Base-by-base conservation (phyloP, 2,797 vertebrate species). In the Sebastes cheni region DNA sequence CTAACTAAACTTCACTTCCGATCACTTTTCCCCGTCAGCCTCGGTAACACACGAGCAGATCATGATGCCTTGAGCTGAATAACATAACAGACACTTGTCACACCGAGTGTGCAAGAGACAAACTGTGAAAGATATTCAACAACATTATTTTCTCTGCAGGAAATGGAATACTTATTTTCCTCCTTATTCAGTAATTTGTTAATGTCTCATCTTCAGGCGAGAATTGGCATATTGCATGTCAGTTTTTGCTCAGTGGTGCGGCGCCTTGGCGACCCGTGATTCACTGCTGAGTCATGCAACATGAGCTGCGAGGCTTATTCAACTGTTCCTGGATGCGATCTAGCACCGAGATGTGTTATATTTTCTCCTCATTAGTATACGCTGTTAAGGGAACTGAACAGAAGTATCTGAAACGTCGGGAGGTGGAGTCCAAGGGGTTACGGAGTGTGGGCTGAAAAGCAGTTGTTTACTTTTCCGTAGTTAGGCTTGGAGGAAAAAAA, bases 231-330 rank as follows among this genome's bases (percentile, higher is more conserved):
- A 92, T 90, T 92, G 89, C 78, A 69, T 84, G 90, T 80, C 72
- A 67, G 80, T 87, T 88, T 80, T 80, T 77, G 68, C 79, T 86
- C 82, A 27, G 73, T 71, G 83, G 78, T n/a, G 80, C 71, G 81
- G 81, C 23, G 79, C 74, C 82, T 89, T 68, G 78, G 59, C 58
- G 42, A 89, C 76, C 89, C 72, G 65, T 91, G 91, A 95, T 88
- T 94, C 94, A 94, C 75, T 62, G 86, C 81, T 95, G 94, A 96
- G 84, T 95, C 95, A 95, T 85, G 75, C 89, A 81, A 75, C 83
- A 89, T 85, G 92, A 94, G 91, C 88, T 90, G 87, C 83, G 90
- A 90, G 79, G 90, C 82, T 87, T 88, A 84, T 92, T 94, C 86
- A 91, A 90, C 82, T 73, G 83, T 86, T 88, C 89, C 85, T 86